A percentile compares a stretch with the other conserved stretches of the same genome.
Conservation (phyloP, 2,797 vertebrate species). For the Pantherophis vulpinus region DNA sequence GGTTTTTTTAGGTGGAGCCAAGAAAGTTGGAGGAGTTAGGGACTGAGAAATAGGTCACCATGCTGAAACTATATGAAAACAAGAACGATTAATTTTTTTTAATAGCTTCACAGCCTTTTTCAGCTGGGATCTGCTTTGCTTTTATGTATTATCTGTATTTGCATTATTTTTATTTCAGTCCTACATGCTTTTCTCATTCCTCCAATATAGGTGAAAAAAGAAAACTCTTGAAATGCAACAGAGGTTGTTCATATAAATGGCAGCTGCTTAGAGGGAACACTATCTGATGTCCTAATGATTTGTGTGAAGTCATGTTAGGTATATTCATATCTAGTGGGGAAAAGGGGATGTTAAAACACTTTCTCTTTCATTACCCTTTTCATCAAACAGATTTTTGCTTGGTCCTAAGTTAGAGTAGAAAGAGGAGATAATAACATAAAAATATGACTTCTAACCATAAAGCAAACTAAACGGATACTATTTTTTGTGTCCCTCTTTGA, state of each 20-base stretch:
- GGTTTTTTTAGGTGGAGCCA: background rate
- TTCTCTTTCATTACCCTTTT: constrained; percentile 21
- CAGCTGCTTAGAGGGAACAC: constrained; percentile 42
- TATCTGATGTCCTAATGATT: constrained; percentile 54
- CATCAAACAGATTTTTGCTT: constrained; percentile 15
- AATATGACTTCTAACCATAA: constrained; percentile 9
- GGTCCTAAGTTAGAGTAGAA: constrained; percentile 41
- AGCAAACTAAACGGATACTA: constrained; percentile 31
- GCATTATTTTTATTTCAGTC: constrained; percentile 66
- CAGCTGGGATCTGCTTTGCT: constrained; percentile 31
- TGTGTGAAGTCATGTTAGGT: constrained; percentile 47
- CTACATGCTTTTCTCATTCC: constrained; percentile 37
- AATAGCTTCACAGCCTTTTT: background rate
- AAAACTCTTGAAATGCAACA: constrained; percentile 51
- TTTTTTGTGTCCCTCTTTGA: background rate
- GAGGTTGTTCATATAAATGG: constrained; percentile 48
- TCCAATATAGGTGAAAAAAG: constrained; percentile 53
- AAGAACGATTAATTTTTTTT: background rate
- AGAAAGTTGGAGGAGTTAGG: background rate
- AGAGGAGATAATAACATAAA: constrained; percentile 24
- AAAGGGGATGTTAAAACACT: constrained; percentile 19
- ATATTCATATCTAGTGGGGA: constrained; percentile 16
- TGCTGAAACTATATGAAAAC: background rate
- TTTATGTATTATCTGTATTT: constrained; percentile 58
- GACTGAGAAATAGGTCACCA: background rate